Conservation (phyloP, 2,888 invertebrate genomes). For the Orchesellides sinensis region DNA sequence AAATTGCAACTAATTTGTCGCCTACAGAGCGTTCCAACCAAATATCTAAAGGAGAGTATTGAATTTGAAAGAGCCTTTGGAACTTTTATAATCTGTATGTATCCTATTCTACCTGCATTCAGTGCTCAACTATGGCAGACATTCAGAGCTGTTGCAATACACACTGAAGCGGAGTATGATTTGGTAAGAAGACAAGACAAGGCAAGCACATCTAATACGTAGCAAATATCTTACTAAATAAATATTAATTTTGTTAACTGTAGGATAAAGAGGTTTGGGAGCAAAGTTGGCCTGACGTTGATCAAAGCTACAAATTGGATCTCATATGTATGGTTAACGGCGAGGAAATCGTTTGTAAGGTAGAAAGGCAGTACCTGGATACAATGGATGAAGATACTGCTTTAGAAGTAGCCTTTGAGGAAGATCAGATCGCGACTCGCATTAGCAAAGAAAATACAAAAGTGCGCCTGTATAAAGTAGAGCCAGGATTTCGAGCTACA, state of each 20-base stretch:
- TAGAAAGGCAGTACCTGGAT: conserved; percentile 79
- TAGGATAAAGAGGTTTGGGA: conserved; percentile 83
- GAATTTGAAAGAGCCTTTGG: conserved; percentile 87
- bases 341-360: conserved; percentile 79
- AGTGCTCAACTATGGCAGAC: conserved; percentile 93
- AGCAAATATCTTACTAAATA: no score
- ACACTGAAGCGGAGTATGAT: conserved; percentile 80
- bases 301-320: conserved; percentile 83
- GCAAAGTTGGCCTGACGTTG: conserved; percentile 88
- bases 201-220: no score
- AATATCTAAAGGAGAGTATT: conserved; percentile 74
- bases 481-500: conserved; percentile 78
- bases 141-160: conserved; percentile 83
- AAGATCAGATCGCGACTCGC: conserved; percentile 53
- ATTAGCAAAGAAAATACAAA: conserved; percentile 53
- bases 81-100: conserved; percentile 88
- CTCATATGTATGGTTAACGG: conserved; percentile 80
- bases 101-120: conserved; percentile 94
- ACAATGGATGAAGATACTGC: conserved; percentile 80
- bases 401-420: conserved; percentile 79
- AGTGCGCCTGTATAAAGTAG: conserved; percentile 76
- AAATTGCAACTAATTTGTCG: not conserved
- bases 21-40: conserved; percentile 76
- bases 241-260: not conserved
- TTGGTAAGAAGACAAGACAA: no score